phyloP scores from a whole-genome alignment of 2,113 vertebrate species.

The Eclectus roratus region DNA sequence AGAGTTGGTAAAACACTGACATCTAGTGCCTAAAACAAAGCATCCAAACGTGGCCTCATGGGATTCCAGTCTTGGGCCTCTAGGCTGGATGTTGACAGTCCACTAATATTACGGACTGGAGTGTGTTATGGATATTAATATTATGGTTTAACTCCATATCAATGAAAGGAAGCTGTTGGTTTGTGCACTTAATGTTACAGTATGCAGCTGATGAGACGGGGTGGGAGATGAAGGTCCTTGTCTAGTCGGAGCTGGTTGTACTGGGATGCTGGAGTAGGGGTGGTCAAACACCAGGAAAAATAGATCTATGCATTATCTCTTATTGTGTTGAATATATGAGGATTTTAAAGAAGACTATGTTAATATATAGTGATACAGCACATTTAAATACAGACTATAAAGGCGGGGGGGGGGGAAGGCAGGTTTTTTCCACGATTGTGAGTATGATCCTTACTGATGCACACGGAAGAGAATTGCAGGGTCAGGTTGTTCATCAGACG shows the following conservation, averaged over 20 bases:
- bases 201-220: neutral
- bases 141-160: neutral
- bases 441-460: neutral
- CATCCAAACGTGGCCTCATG: fast-evolving
- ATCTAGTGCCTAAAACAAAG: conserved; percentile 70
- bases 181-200: neutral
- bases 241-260: neutral
- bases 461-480: neutral
- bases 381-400: neutral
- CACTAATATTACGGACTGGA: neutral
- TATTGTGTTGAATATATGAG: neutral
- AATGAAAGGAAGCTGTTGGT: neutral
- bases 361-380: neutral
- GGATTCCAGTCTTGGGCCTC: neutral
- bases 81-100: neutral
- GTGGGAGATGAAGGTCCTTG: neutral
- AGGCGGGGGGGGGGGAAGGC: too few species aligned
- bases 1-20: conserved; percentile 73
- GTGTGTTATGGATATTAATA: neutral
- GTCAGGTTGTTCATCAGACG: neutral
- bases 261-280: too few species aligned
- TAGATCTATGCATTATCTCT: neutral
- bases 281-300: neutral
- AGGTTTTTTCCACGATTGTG: neutral
- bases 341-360: neutral